Base-by-base conservation (phyloP, 2,888 invertebrate genomes). In the Lymantria monacha region DNA sequence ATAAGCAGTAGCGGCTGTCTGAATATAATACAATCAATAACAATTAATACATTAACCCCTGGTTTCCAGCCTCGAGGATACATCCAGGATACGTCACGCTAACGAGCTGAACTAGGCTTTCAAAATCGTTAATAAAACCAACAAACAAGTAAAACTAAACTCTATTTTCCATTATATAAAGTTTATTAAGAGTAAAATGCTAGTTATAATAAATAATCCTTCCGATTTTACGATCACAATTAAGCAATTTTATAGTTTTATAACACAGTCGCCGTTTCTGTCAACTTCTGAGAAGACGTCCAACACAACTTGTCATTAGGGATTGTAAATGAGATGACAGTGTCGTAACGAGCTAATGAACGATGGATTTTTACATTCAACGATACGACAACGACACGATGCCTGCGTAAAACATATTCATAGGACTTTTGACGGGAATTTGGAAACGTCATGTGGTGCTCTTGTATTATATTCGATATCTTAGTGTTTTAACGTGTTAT, bases 231-330 rank as follows among this genome's bases (percentile, higher is more conserved):
- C 71, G 76, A 74, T 71, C 69, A 81, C 83, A 85, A 87, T 87
- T 79, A 83, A 79, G 75, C 79, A 76, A 74, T 82, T 88, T 87
- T 88, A 88, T 83, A 72, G 74, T 78, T 88, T 87, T 87, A 88
- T 87, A 74, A 62, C 61, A 53, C 59, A 67, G 73, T 69, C 68
- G 72, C 72, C 68, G 67, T 69, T 66, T 72, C 78, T 87, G 88
- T 87, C 87, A 86, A 86, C 88, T 89, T 89, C 89, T 82, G 76
- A 79, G 88, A 89, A 88, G 69, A 70, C 66, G 72, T 57, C 66
- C 62, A 61, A 53, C 55, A 48, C 54, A 59, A 64, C 73, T 73
- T 85, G 85, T 87, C 85, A 89, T 89, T 89, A 89, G 70, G 67
- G 86, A 77, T 74, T 79, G 83, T 89, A 89, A 89, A 87, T 54